A percentile compares a stretch with the other conserved stretches of the same genome.
phyloP scores from a whole-genome alignment of 2,888 invertebrate species.

The Brachynemurus nebulosus region DNA sequence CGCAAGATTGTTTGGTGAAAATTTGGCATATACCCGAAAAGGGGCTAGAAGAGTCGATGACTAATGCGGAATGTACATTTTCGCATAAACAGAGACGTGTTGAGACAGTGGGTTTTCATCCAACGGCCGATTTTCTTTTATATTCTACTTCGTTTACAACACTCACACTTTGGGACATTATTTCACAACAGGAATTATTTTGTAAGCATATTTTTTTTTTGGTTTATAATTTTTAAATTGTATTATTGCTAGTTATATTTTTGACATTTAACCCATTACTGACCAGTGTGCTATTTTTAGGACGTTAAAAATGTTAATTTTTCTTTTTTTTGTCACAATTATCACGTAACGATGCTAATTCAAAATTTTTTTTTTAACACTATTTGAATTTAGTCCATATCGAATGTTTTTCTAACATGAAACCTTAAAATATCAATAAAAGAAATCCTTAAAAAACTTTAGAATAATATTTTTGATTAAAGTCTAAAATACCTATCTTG shows the following conservation, averaged over 20 bases:
- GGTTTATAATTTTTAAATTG: neutral
- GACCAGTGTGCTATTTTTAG: too few species aligned
- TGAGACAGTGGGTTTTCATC: slow-evolving; percentile 85
- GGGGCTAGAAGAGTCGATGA: slow-evolving; percentile 61
- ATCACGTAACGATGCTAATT: too few species aligned
- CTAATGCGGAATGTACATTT: slow-evolving; percentile 65
- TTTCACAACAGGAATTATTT: slow-evolving; percentile 66
- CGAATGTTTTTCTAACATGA: too few species aligned
- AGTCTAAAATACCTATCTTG: too few species aligned
- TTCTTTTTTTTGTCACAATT: neutral
- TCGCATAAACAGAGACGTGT: slow-evolving; percentile 74
- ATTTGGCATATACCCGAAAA: slow-evolving; percentile 80
- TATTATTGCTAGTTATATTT: too few species aligned
- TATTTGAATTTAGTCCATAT: too few species aligned
- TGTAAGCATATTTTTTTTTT: slow-evolving; percentile 38
- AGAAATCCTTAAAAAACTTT: too few species aligned
- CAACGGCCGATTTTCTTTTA: slow-evolving; percentile 77
- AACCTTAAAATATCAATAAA: too few species aligned
- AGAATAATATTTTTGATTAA: too few species aligned
- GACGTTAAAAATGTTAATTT: too few species aligned
- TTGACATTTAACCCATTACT: too few species aligned
- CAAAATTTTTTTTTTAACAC: too few species aligned
- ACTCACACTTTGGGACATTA: slow-evolving; percentile 76
- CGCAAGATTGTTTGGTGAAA: slow-evolving; percentile 78
- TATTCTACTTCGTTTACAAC: slow-evolving; percentile 73